Base-by-base conservation (phyloP, 2,113 vertebrate species). In the Gymnocephalus cernua region DNA sequence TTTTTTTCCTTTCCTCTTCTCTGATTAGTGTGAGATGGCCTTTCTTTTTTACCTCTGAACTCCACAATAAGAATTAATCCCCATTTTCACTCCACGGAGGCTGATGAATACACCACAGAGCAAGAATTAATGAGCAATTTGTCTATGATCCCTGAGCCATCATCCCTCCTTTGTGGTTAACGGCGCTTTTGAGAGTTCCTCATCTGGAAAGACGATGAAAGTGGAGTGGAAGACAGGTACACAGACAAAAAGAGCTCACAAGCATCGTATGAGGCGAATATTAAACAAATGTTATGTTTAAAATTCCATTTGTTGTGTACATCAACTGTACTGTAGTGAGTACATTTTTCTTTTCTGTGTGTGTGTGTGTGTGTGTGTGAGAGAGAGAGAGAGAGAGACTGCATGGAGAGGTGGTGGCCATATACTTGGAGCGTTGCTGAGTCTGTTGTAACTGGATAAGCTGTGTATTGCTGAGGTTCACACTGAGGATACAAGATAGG, bases 71-170 rank as follows among this genome's bases (percentile, higher is more conserved):
- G 78, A 87, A 87, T 82, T 82, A 83, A 86, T 91, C 71, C 61
- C 50, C 51, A 63, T 82, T 80, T 84, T 77, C 59, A 27, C 71
- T 83, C 82, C 19, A 15, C 62, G 29, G 78, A 75, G 58, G 15
- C 76, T 0, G 1, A 77, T 76, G 79, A 89, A 90, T 82, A 47
- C 76, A 51, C 68, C 81, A 72, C 74, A 11, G 73, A 74, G 77
- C 16, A 51, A 38, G 82, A 87, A 84, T 88, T 93, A 92, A 88
- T 91, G 84, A 88, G 74, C 70, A 59, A 91, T 93, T 90, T 86
- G 86, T 78, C 57, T 85, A 75, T 74, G 74, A 92, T 90, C 85
- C 82, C 61, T 70, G 53, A 79, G 84, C 80, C 74, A 85, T 89
- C 77, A 89, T 86, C 78, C 57, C 79, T 72, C 81, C 79, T 82